A percentile compares a stretch with the other conserved stretches of the same genome.
Evolutionary conservation across 1,140 invertebrate genomes (phyloP).

Genomic region (Eriosoma lanigerum): DNA sequence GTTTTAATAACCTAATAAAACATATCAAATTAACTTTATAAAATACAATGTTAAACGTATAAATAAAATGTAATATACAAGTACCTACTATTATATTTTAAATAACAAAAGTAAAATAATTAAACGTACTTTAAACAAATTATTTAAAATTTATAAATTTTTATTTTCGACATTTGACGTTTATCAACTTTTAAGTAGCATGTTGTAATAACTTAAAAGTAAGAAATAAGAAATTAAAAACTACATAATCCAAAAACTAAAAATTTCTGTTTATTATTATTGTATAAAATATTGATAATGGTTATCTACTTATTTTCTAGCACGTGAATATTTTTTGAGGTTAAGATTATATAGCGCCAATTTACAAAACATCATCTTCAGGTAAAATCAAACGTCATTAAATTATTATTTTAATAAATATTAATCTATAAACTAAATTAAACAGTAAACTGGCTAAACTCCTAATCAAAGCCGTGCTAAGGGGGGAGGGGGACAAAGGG

Average conservation of each 20-base stretch:
- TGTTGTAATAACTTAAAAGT: too few species aligned
- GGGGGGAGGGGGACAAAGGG: too few species aligned
- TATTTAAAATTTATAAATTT: not conserved
- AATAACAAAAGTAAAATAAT: not conserved
- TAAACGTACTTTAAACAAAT: not conserved
- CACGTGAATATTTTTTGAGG: constrained; percentile 5
- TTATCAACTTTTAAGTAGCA: too few species aligned
- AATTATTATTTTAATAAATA: too few species aligned
- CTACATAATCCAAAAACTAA: too few species aligned
- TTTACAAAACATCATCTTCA: not conserved
- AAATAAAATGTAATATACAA: not conserved
- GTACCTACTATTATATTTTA: not conserved
- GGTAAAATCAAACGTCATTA: too few species aligned
- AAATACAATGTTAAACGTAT: not conserved
- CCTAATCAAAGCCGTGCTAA: too few species aligned
- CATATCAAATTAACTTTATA: not conserved
- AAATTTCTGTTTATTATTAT: not conserved
- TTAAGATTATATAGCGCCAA: not conserved
- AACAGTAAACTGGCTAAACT: too few species aligned
- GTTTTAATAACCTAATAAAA: not conserved
- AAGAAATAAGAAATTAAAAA: too few species aligned
- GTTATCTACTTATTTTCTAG: not conserved
- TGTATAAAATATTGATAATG: not conserved
- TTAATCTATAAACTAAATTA: too few species aligned
- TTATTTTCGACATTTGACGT: too few species aligned